These are phyloP conservation scores for Echinarachnius parma DNA, from an alignment of 53 echinoderm and acorn worm species.

Conservation along the genomic window DNA sequence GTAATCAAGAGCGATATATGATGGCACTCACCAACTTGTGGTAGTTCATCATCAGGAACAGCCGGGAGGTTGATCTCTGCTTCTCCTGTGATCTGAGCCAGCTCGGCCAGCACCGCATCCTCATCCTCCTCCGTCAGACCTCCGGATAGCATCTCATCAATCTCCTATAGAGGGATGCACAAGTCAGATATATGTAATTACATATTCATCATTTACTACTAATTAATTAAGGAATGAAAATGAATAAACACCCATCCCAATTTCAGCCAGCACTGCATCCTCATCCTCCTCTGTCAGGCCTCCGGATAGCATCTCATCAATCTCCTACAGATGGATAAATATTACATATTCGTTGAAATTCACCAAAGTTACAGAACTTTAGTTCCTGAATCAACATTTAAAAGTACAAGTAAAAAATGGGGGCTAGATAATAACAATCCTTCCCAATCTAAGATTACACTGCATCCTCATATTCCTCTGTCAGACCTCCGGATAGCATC, in stretches of 20 bases:
- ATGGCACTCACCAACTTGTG: slow-evolving; percentile 11
- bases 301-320: slow-evolving; percentile 80
- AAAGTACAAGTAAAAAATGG: too few relatives aligned
- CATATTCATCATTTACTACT: background rate
- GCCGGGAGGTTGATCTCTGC: slow-evolving; percentile 15
- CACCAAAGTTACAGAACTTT: too few relatives aligned
- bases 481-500: slow-evolving; percentile 71
- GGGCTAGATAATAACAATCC: too few relatives aligned
- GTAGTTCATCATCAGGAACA: slow-evolving; percentile 35
- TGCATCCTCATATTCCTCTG: slow-evolving; percentile 87
- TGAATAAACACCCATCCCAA: background rate
- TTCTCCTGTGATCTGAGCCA: slow-evolving; percentile 68
- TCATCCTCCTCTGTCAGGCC: slow-evolving; percentile 87
- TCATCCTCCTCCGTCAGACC: slow-evolving; percentile 87
- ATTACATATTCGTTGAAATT: too few relatives aligned
- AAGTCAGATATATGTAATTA: slow-evolving; percentile 2
- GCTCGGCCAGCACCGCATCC: slow-evolving; percentile 84
- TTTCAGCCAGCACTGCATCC: slow-evolving; percentile 82
- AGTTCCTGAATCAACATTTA: too few relatives aligned
- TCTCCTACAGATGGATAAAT: slow-evolving; percentile 86
- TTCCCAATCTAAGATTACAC: too few relatives aligned
- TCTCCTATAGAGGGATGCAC: slow-evolving; percentile 55
- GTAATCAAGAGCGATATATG: too few relatives aligned
- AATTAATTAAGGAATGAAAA: background rate
- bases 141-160: slow-evolving; percentile 80